Conservation (phyloP, 2,888 invertebrate species). For the Drosophila nigricruria region DNA sequence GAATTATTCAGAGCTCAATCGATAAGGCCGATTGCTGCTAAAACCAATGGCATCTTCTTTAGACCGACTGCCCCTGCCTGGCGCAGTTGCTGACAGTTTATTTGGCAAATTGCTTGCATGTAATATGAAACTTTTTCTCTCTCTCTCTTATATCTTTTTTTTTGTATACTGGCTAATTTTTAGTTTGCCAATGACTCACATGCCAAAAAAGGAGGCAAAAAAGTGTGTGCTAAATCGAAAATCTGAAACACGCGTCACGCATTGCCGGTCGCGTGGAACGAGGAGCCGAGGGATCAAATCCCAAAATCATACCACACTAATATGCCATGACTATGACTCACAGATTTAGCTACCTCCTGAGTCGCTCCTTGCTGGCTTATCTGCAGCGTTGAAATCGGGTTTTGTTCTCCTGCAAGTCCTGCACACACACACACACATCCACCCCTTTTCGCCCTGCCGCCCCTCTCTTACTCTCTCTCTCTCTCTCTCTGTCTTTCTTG, state of each 20-base stretch:
- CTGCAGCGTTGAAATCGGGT: conserved; percentile 35
- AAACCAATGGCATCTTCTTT: conserved; percentile 50
- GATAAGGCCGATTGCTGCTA: conserved; percentile 62
- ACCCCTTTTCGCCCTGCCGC: conserved; percentile 45
- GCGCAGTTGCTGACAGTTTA: conserved; percentile 78
- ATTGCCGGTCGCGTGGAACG: conserved; percentile 42
- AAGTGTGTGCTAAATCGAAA: conserved; percentile 77
- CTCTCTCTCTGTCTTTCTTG: background rate
- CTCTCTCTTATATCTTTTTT: background rate
- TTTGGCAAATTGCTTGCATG: conserved; percentile 83
- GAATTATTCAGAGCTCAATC: conserved; percentile 78
- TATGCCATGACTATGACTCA: conserved; percentile 76
- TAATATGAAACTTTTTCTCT: conserved; percentile 71
- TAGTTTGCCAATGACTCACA: conserved; percentile 62
- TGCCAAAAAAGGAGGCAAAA: conserved; percentile 20
- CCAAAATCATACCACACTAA: conserved; percentile 50
- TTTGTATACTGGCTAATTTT: conserved; percentile 69
- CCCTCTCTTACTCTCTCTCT: background rate
- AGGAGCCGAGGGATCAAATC: conserved; percentile 28
- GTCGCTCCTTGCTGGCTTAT: conserved; percentile 40
- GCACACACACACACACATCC: conserved; percentile 33
- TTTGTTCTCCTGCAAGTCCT: conserved; percentile 31
- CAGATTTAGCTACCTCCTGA: conserved; percentile 37
- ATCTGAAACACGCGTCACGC: conserved; percentile 81
- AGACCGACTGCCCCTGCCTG: conserved; percentile 10